Percentiles rank a stretch among this genome's conserved stretches.
phyloP scores from a whole-genome alignment of 64 coral and sea anemone species.

The Acropora tenuis region DNA sequence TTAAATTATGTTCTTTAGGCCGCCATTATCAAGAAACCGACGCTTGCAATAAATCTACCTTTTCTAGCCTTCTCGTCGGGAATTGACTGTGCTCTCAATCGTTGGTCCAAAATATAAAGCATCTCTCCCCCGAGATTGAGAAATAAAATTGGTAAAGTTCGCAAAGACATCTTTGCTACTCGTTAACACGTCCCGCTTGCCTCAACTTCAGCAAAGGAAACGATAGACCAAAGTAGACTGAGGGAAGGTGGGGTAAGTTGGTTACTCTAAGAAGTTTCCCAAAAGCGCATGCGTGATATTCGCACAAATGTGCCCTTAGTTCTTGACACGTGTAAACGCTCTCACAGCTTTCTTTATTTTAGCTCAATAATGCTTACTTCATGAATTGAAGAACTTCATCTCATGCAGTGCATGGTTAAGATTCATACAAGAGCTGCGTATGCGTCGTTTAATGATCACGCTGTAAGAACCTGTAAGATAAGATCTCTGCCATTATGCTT shows the following conservation, averaged over 20 bases:
- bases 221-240: background rate
- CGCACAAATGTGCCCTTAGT: too few relatives aligned
- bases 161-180: slow-evolving; percentile 72
- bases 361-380: too few relatives aligned
- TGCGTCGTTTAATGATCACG: too few relatives aligned
- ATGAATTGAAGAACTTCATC: too few relatives aligned
- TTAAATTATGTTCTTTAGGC: background rate
- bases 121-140: slow-evolving; percentile 98
- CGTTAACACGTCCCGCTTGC: background rate
- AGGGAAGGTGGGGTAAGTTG: background rate
- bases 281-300: too few relatives aligned
- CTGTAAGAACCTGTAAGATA: too few relatives aligned
- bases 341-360: too few relatives aligned
- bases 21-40: slow-evolving; percentile 20
- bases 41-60: slow-evolving; percentile 49
- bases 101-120: slow-evolving; percentile 98
- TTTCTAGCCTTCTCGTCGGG: slow-evolving; percentile 95
- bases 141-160: slow-evolving; percentile 95
- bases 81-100: slow-evolving; percentile 95
- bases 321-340: too few relatives aligned
- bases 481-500: too few relatives aligned
- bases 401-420: too few relatives aligned
- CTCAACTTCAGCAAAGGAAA: background rate
- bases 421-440: too few relatives aligned
- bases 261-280: too few relatives aligned